phyloP scores from a whole-genome alignment of 1,140 invertebrate genomes.

The Heliconius hermathena region DNA sequence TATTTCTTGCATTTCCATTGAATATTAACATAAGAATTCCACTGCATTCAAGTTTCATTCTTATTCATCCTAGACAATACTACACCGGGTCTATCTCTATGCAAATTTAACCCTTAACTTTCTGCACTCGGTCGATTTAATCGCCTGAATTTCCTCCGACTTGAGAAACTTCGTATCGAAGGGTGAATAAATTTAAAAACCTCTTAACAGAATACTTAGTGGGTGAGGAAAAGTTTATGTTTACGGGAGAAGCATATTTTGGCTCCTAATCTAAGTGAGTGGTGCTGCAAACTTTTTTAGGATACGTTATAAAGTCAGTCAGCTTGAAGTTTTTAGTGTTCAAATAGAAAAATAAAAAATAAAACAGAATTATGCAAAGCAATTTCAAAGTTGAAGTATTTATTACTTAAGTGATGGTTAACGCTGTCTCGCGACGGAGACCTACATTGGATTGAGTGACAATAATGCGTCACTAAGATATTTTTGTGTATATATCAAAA shows the following conservation, averaged over 20 bases:
- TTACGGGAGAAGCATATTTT: slow-evolving; percentile 56
- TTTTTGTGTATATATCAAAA: too few species aligned
- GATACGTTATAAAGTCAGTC: slow-evolving; percentile 19
- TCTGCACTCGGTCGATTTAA: slow-evolving; percentile 63
- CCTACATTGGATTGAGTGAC: too few species aligned
- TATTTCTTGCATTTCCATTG: neutral
- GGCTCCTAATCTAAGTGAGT: slow-evolving; percentile 59
- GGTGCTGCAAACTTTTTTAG: slow-evolving; percentile 39
- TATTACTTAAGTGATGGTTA: too few species aligned
- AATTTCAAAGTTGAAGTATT: too few species aligned
- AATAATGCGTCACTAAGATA: too few species aligned
- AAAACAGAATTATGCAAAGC: too few species aligned
- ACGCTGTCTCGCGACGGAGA: too few species aligned
- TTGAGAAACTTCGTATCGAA: slow-evolving; percentile 62
- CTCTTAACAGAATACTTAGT: slow-evolving; percentile 70
- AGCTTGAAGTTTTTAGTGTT: neutral
- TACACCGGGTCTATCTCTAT: slow-evolving; percentile 52
- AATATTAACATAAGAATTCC: slow-evolving; percentile 12
- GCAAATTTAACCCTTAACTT: slow-evolving; percentile 74
- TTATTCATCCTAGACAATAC: slow-evolving; percentile 30
- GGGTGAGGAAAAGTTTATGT: slow-evolving; percentile 67
- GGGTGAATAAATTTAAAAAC: slow-evolving; percentile 79
- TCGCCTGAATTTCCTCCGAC: slow-evolving; percentile 64
- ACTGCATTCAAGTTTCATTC: slow-evolving; percentile 13
- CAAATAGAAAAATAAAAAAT: too few species aligned